Evolutionary conservation across 2,113 vertebrate species (phyloP).

Genomic region (Varanus komodoensis): DNA sequence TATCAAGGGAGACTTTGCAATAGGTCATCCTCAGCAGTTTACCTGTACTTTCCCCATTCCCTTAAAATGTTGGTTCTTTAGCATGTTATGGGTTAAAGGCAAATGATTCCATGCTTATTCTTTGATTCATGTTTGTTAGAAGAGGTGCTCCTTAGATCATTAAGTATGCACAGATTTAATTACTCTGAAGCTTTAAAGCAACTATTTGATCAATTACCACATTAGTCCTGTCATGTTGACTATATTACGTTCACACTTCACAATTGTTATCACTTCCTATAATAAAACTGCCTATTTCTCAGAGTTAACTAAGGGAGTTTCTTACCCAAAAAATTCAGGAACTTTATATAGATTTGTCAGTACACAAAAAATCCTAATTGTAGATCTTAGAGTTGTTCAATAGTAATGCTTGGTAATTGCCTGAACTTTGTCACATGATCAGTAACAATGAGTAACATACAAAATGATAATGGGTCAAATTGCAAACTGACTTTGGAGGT

Average conservation of each 20-base stretch:
- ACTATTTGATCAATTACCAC: slow-evolving; percentile 1
- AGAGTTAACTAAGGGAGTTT: neutral
- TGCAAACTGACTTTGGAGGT: neutral
- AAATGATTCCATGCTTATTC: neutral
- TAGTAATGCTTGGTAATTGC: neutral
- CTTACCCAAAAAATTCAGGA: slow-evolving; percentile 14
- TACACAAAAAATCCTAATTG: neutral
- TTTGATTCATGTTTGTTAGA: slow-evolving; percentile 12
- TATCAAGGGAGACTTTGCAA: neutral
- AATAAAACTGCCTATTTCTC: neutral
- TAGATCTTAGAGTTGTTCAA: neutral
- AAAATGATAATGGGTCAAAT: neutral
- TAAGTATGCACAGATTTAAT: slow-evolving; percentile 22
- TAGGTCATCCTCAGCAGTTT: neutral
- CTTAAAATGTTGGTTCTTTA: slow-evolving; percentile 3
- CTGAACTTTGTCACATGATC: neutral
- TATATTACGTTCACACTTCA: neutral
- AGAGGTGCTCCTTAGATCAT: neutral
- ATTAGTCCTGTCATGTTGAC: slow-evolving; percentile 23
- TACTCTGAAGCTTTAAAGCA: slow-evolving; percentile 3
- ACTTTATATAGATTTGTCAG: neutral
- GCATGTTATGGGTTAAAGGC: neutral
- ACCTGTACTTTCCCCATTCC: neutral
- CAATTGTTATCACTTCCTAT: slow-evolving; percentile 1
- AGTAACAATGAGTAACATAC: neutral